Evolutionary conservation across 2,888 invertebrate species (phyloP).

Genomic region (Eupsilia transversa): DNA sequence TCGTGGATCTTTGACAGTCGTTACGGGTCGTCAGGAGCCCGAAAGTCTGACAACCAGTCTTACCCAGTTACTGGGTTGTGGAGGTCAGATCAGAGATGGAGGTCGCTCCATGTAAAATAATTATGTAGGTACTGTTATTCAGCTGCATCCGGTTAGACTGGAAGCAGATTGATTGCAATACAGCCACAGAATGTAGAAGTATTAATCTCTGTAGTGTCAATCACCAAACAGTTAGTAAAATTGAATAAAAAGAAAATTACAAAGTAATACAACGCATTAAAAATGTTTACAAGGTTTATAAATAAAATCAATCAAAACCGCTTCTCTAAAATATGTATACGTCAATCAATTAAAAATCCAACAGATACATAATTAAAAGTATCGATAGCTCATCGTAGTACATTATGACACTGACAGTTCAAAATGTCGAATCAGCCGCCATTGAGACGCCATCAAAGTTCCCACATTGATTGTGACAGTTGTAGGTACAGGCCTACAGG

Average conservation of each 20-base stretch:
- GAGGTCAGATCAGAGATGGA: too few species aligned
- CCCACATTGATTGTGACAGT: conserved; percentile 47
- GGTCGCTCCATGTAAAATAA: too few species aligned
- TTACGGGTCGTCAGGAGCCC: too few species aligned
- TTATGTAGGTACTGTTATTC: too few species aligned
- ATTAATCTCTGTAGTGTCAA: conserved; percentile 34
- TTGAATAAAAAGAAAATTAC: conserved; percentile 39
- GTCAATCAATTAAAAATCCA: conserved; percentile 43
- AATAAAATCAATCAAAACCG: conserved; percentile 48
- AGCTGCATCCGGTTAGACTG: too few species aligned
- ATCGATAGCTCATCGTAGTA: conserved; percentile 26
- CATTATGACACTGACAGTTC: conserved; percentile 37
- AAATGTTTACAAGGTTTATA: conserved; percentile 42
- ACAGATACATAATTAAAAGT: conserved; percentile 43
- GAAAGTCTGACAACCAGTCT: too few species aligned
- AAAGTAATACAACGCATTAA: conserved; percentile 28
- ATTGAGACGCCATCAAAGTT: conserved; percentile 52
- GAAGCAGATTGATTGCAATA: too few species aligned
- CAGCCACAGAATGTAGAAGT: conserved; percentile 1
- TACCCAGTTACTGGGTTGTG: too few species aligned
- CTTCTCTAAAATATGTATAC: conserved; percentile 7
- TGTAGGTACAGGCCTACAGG: conserved; percentile 12
- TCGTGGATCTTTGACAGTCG: too few species aligned
- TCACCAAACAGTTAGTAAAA: conserved; percentile 32
- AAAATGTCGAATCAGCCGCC: conserved; percentile 56